Conservation (phyloP, 1,140 invertebrate species). For the Ips nitidus region DNA sequence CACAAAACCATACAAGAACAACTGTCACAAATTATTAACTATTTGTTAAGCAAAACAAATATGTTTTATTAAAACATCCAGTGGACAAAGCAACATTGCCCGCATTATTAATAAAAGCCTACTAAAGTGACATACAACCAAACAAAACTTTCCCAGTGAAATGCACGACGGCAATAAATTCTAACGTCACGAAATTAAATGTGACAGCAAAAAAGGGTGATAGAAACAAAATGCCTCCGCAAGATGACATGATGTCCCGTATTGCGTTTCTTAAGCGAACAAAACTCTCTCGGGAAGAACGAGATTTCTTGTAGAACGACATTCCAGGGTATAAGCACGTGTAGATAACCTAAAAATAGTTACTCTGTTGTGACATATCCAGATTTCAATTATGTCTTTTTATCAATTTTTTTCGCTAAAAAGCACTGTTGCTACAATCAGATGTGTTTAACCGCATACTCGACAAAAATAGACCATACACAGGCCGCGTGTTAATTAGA, state of each 20-base stretch:
- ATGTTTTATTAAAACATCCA: background rate
- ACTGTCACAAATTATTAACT: background rate
- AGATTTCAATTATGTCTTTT: too few species aligned
- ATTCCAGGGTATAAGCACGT: too few species aligned
- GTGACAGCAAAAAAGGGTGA: constrained; percentile 28
- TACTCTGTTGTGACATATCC: too few species aligned
- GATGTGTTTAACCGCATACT: too few species aligned
- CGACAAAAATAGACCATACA: too few species aligned
- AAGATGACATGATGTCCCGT: constrained; percentile 31
- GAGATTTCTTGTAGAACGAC: too few species aligned
- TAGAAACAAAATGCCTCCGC: constrained; percentile 29
- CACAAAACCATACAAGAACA: background rate
- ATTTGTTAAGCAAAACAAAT: background rate
- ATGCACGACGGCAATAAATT: constrained; percentile 29
- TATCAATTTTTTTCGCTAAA: too few species aligned
- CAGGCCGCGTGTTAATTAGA: too few species aligned
- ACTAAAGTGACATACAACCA: constrained; percentile 20
- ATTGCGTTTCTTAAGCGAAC: constrained; percentile 13
- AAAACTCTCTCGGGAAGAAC: too few species aligned
- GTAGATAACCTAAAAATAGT: too few species aligned
- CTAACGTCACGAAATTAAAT: constrained; percentile 30
- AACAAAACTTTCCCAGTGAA: constrained; percentile 12
- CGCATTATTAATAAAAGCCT: too few species aligned
- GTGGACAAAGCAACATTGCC: constrained; percentile 9
- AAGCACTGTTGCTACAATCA: too few species aligned